phyloP scores from a whole-genome alignment of 2,797 vertebrate species.

The Aulostomus chinensis region DNA sequence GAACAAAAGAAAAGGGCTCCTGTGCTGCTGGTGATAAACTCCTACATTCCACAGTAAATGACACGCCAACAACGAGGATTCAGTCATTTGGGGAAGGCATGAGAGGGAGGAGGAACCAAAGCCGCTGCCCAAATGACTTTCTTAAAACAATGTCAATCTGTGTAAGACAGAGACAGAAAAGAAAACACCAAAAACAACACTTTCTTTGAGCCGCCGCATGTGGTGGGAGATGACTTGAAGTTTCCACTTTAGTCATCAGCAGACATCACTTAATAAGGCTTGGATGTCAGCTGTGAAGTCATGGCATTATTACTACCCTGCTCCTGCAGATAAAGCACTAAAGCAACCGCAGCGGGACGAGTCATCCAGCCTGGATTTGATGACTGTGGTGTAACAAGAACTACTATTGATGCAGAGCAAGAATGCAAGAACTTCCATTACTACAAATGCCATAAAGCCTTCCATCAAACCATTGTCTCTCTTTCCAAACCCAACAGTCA shows the following conservation, averaged over 20 bases:
- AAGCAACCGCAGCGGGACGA: slow-evolving; percentile 38
- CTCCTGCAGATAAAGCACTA: slow-evolving; percentile 41
- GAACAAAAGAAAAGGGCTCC: slow-evolving; percentile 44
- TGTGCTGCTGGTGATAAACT: slow-evolving; percentile 52
- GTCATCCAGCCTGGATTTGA: slow-evolving; percentile 36
- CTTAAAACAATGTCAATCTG: neutral
- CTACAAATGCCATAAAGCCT: slow-evolving; percentile 21
- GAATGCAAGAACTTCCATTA: slow-evolving; percentile 41
- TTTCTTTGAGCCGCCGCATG: slow-evolving; percentile 22
- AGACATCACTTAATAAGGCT: slow-evolving; percentile 38
- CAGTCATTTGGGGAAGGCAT: slow-evolving; percentile 32
- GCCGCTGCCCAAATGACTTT: slow-evolving; percentile 9
- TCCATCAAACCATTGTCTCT: slow-evolving; percentile 39
- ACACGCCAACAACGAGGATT: slow-evolving; percentile 58
- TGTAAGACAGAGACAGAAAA: slow-evolving; percentile 12
- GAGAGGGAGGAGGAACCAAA: slow-evolving; percentile 41
- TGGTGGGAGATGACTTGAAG: slow-evolving; percentile 41
- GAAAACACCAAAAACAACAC: slow-evolving; percentile 1
- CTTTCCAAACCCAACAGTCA: slow-evolving; percentile 26
- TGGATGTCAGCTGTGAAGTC: slow-evolving; percentile 43
- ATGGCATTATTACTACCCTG: slow-evolving; percentile 22
- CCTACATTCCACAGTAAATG: slow-evolving; percentile 45
- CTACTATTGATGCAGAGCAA: slow-evolving; percentile 39
- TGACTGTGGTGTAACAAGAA: slow-evolving; percentile 53
- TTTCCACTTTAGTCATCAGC: slow-evolving; percentile 65